Evolutionary conservation across 2,113 vertebrate genomes (phyloP).

Genomic region (Sorex araneus): DNA sequence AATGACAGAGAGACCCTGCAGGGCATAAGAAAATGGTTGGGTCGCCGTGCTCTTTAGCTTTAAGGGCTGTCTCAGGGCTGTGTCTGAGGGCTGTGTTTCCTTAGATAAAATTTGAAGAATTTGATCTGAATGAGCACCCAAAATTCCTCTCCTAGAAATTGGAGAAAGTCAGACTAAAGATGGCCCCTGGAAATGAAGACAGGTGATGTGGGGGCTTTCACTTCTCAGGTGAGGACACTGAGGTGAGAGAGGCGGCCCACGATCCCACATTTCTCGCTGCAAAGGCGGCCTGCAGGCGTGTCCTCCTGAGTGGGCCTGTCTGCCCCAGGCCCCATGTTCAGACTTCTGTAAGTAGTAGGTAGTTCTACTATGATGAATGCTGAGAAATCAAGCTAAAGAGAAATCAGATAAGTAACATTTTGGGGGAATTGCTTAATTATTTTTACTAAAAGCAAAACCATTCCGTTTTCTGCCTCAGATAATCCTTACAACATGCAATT

Average conservation of each 20-base stretch:
- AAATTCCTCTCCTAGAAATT: background rate
- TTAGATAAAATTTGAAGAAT: background rate
- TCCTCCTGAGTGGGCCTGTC: background rate
- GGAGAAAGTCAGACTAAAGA: background rate
- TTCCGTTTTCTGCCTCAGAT: constrained; percentile 35
- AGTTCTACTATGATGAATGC: constrained; percentile 23
- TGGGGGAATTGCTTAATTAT: constrained; percentile 36
- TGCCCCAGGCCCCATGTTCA: background rate
- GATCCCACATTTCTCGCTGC: no score
- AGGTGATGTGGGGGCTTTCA: background rate
- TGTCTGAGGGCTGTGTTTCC: background rate
- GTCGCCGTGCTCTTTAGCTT: background rate
- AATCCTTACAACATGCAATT: background rate
- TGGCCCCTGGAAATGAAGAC: background rate
- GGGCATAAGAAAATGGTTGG: background rate
- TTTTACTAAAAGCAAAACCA: constrained; percentile 63
- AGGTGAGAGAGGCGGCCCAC: background rate
- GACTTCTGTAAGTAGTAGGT: background rate
- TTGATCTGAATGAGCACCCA: background rate
- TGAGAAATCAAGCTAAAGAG: constrained; percentile 14
- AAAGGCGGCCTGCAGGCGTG: no score
- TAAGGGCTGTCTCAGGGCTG: background rate
- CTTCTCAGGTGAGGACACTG: background rate
- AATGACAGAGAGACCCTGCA: background rate
- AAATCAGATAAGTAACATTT: constrained; percentile 53